phyloP scores from a whole-genome alignment of 2,888 invertebrate genomes.

The Ectemnius cavifrons region DNA sequence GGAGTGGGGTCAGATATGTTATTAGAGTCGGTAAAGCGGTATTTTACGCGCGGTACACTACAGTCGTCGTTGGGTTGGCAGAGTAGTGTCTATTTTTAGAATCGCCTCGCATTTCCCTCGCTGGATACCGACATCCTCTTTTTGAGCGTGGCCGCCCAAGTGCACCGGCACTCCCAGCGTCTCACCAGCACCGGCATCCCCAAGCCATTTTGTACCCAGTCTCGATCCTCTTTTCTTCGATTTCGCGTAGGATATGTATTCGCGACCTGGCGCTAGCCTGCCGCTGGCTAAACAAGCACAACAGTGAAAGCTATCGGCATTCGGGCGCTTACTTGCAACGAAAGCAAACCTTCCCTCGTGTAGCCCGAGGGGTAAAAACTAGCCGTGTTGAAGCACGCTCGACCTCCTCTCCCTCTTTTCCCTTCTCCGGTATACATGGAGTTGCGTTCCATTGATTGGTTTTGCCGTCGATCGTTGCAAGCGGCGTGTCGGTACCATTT shows the following conservation, averaged over 20 bases:
- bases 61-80: slow-evolving; percentile 46
- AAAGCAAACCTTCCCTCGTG: not conserved
- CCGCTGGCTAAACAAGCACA: too few relatives aligned
- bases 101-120: slow-evolving; percentile 44
- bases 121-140: slow-evolving; percentile 49
- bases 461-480: not conserved
- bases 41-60: slow-evolving; percentile 48
- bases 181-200: slow-evolving; percentile 25
- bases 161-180: slow-evolving; percentile 36
- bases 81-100: slow-evolving; percentile 50
- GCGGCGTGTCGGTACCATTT: not conserved
- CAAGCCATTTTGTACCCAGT: not conserved
- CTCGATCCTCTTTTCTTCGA: not conserved
- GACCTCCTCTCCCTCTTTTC: too few relatives aligned
- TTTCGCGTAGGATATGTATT: not conserved
- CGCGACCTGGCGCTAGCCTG: too few relatives aligned
- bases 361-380: not conserved
- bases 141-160: slow-evolving; percentile 26
- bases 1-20: not conserved
- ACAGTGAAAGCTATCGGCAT: not conserved
- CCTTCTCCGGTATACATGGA: too few relatives aligned
- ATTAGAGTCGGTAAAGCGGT: slow-evolving; percentile 21
- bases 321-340: not conserved
- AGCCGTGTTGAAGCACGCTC: too few relatives aligned
- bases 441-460: not conserved